Evolutionary conservation across 1,140 invertebrate genomes (phyloP), one percentile per base, ranked within the genome.

Genomic region (Chionoecetes opilio): DNA sequence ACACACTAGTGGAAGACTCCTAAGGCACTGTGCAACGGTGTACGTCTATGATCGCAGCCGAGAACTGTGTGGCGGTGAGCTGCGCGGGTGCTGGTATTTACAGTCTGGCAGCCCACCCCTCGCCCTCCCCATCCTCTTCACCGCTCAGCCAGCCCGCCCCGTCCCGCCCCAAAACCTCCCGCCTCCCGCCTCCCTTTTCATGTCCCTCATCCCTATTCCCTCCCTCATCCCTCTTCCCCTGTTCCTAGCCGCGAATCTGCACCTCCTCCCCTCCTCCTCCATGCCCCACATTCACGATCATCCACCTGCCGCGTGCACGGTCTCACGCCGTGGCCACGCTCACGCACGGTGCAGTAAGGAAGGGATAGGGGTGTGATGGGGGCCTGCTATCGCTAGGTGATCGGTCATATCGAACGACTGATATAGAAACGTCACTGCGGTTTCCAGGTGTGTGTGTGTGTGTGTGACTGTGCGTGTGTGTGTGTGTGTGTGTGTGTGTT

Each of bases 31-130:
- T 17, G 46, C 46, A 53, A 9, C 2, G 46, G 8, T 11, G 46
- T 53, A 53, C 46, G 46, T 53, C 46, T n/a, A n/a, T 26, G 84
- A 86, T 34, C 88, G 26, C 38, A 29, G 41, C 38, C 37, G 29
- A 88, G 86, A 26, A 90, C 88, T 53, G 88, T 53, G 21, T 90
- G 38, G 41, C 9, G 86, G n/a, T n/a, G 6, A 29, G 46, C 5
- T 14, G 88, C 37, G 31, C 88, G 21, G 37, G 31, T 31, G 88
- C 32, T 41, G 41, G 46, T 92, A 92, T 92, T 82, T 82, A 92
- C 46, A 29, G 14, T 9, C 35, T 53, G 86, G 26, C 26, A 53
- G 46, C 86, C 37, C 86, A 21, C 86, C 86, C 86, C 86, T 38
- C 26, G 9, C 86, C 37, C 26, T 2, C 6, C 86, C 86, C 31